Conservation (phyloP, 2,113 vertebrate species). For the Emydura subglobosa region DNA sequence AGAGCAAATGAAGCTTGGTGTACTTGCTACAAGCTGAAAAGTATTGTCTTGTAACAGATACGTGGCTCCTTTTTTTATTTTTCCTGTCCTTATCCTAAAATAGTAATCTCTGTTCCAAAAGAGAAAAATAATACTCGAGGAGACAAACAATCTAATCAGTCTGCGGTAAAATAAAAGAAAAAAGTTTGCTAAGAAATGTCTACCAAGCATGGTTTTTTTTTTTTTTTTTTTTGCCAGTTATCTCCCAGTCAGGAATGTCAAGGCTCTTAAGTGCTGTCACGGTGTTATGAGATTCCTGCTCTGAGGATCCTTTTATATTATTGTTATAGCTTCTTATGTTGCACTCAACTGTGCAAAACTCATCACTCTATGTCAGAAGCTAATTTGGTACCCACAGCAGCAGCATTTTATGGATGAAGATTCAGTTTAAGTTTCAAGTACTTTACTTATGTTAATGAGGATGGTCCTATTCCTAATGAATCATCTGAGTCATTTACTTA, state of each 20-base stretch:
- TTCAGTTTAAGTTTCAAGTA: not conserved
- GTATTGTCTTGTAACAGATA: not conserved
- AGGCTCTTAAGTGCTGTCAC: not conserved
- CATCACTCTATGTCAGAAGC: not conserved
- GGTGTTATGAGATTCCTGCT: not conserved
- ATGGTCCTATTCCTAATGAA: not conserved
- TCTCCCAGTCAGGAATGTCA: not conserved
- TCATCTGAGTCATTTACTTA: not conserved
- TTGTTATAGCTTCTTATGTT: not conserved
- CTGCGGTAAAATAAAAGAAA: not conserved
- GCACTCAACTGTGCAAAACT: not conserved
- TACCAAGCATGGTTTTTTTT: rapidly evolving
- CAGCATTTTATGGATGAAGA: not conserved
- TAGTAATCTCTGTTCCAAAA: not conserved
- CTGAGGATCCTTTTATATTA: not conserved
- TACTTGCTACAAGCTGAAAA: not conserved
- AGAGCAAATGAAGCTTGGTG: not conserved
- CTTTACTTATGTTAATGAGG: not conserved
- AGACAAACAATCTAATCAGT: not conserved
- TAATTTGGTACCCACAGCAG: not conserved
- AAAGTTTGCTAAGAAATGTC: not conserved
- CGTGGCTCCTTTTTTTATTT: not conserved
- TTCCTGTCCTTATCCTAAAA: not conserved
- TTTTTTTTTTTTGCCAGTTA: rapidly evolving
- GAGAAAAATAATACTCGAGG: not conserved